These are phyloP conservation scores for Aspidoscelis tigris DNA, from an alignment of 2,113 vertebrate genomes.

Conservation along the genomic window DNA sequence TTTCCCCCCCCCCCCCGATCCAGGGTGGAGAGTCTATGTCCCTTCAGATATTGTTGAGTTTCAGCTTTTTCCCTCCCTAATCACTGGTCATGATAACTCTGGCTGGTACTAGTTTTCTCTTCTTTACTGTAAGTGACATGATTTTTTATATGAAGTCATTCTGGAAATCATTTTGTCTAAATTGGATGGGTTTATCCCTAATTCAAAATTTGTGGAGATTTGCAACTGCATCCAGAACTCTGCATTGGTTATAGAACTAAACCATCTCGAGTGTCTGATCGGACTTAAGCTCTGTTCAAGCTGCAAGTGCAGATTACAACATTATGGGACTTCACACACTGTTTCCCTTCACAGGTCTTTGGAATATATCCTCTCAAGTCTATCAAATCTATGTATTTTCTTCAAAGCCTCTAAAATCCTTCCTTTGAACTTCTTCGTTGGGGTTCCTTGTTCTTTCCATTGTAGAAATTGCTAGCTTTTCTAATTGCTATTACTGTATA, in stretches of 20 bases:
- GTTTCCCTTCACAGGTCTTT: constrained; percentile 48
- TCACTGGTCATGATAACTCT: no score
- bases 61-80: no score
- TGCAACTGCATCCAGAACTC: neutral
- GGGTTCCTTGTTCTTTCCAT: constrained; percentile 49
- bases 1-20: no score
- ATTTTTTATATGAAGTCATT: constrained; percentile 33
- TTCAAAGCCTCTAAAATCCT: constrained; percentile 49
- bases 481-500: constrained; percentile 49
- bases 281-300: constrained; percentile 28
- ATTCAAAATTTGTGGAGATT: neutral
- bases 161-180: no score
- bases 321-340: constrained; percentile 37
- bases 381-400: constrained; percentile 32
- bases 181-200: no score
- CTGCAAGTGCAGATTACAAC: constrained; percentile 37
- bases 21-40: no score
- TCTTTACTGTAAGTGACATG: constrained; percentile 4
- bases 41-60: no score
- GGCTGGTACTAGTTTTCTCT: neutral
- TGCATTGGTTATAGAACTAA: constrained; percentile 6
- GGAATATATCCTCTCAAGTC: constrained; percentile 44
- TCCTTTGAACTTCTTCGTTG: constrained; percentile 49
- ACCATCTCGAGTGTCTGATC: constrained; percentile 8
- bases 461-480: constrained; percentile 26